Percentiles rank a stretch among this genome's conserved stretches.
Conservation (phyloP, 2,888 invertebrate genomes). For the Melipona bicolor region DNA sequence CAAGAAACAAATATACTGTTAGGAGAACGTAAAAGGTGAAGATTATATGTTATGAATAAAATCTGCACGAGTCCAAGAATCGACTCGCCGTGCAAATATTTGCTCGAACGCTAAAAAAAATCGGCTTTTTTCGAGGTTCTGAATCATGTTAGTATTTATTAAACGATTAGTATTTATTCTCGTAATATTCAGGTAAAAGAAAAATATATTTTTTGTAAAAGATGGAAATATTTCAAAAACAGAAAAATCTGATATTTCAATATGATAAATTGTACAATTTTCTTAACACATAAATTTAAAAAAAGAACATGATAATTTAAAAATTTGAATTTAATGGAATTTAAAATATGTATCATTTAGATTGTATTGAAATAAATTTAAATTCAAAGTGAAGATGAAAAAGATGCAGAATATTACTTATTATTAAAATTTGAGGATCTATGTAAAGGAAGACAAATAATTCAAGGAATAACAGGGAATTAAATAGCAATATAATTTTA, state of each 20-base stretch:
- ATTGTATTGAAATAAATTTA: no score
- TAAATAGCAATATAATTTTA: conserved; percentile 34
- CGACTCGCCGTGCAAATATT: neutral
- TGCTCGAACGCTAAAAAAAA: neutral
- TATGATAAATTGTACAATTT: neutral
- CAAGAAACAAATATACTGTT: neutral
- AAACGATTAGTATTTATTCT: no score
- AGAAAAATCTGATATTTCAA: neutral
- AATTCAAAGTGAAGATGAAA: no score
- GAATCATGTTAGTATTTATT: neutral
- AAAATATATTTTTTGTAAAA: neutral
- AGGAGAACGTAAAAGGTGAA: neutral
- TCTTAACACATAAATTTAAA: neutral
- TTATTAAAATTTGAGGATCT: neutral
- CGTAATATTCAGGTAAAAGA: neutral
- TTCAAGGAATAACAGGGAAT: neutral
- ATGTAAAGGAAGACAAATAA: neutral
- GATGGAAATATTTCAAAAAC: neutral
- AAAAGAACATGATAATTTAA: neutral
- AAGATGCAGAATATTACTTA: neutral
- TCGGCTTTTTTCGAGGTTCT: neutral
- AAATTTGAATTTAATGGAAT: neutral
- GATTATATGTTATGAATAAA: neutral
- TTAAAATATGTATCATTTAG: neutral
- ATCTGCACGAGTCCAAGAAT: neutral